Base-by-base conservation (phyloP, 2,888 invertebrate species). In the Dilophus febrilis region DNA sequence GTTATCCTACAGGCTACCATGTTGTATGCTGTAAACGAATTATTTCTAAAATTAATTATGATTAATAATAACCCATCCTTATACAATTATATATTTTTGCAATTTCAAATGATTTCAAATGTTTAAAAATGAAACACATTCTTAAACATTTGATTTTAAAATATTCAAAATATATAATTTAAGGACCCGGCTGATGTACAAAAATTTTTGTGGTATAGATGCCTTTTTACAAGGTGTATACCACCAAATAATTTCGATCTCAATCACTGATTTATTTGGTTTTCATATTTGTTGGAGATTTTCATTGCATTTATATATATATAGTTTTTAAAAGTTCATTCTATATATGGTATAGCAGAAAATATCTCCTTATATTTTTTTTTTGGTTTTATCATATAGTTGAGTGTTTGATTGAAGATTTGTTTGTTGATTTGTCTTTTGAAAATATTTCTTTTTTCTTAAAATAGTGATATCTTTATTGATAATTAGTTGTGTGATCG, bases 1-100 rank as follows among this genome's bases (percentile, higher is more conserved):
- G 88, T 87, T 64, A 90, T 82, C 64, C 91, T 80, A 76, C 90
- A 90, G 67, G 91, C 86, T 74, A 91, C 91, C 90, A 91, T 88
- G 74, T 88, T 90, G 77, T 91, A 91, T 71, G 88, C 91, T 91
- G 81, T 67, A 84, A 83, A 66, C 75, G 74, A 66, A 74, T 74
- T 61, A 74, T 74, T 73, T 74, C 74, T 74, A 63, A 49, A 60
- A 63, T 63, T 63, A 63, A 44, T 61, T 60, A 59, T 50, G 56
- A 58, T 61, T 57, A 22, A 61, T 60, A 63, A 61, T 53, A 59
- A 62, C 51, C 61, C 61, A 50, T 62, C 61, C 61, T 57, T 56
- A 55, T 33, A 42, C 37, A 48, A 46, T 49, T 51, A 49, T 48
- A 49, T 47, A 47, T 47, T 47, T 43, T 42, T 36, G 22, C 35